phyloP scores from a whole-genome alignment of 2,113 vertebrate genomes.

The Mirza zaza region DNA sequence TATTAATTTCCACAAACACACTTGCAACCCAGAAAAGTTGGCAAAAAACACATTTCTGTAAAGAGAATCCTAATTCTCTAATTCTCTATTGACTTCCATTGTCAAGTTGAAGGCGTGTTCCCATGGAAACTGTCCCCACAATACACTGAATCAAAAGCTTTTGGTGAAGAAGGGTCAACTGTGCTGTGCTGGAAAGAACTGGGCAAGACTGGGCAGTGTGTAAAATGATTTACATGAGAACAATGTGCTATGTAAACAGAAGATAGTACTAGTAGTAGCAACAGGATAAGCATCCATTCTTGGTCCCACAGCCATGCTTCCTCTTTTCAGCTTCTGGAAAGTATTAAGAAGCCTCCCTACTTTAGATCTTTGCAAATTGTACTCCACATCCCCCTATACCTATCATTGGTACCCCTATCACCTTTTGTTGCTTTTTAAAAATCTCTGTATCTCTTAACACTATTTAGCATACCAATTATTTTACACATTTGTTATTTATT shows the following conservation, averaged over 20 bases:
- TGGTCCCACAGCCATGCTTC: background rate
- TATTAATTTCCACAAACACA: conserved; percentile 62
- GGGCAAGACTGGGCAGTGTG: conserved; percentile 19
- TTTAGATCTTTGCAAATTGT: conserved; percentile 9
- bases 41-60: conserved; percentile 41
- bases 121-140: conserved; percentile 62
- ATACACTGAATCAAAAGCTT: conserved; percentile 49
- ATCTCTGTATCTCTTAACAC: background rate
- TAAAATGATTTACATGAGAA: conserved; percentile 51
- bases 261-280: conserved; percentile 25
- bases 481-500: background rate
- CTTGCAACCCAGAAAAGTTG: conserved; percentile 49
- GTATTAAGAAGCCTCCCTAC: background rate
- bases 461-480: background rate
- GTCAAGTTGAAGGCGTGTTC: conserved; percentile 58
- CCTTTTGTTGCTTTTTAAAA: background rate
- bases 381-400: background rate
- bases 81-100: conserved; percentile 63
- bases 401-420: background rate
- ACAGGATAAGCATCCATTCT: background rate
- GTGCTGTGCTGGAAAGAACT: conserved; percentile 41
- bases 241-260: conserved; percentile 27
- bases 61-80: conserved; percentile 55
- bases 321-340: background rate
- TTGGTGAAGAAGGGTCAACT: conserved; percentile 50